Evolutionary conservation across 2,888 invertebrate species (phyloP), one percentile per base, ranked within the genome.

Genomic region (Cetonia aurata): DNA sequence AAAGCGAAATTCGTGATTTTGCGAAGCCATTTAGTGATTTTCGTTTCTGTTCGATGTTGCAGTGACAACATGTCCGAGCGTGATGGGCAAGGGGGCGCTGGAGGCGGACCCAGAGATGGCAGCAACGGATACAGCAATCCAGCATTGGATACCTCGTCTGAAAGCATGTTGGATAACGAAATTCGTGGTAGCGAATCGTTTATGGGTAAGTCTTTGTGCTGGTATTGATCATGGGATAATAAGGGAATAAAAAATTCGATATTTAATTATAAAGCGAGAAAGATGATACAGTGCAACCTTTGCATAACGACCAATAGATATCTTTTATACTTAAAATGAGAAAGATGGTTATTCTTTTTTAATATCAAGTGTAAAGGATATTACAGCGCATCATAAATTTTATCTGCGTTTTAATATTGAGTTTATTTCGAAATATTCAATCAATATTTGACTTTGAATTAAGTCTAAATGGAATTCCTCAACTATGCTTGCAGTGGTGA

Each of bases 111-210:
- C 6, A 25, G 79, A 6, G 79, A 79, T 52, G 72, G 74, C n/a
- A 67, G 67, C 56, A 73, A 75, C 31, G 73, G 62, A 15, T 83
- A 85, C 84, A 78, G 85, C 77, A 85, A 85, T 72, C 80, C 82
- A 15, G 81, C 80, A 6, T 78, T 85, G 9, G 81, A 77, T 46
- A 77, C 78, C n/a, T 85, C 85, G 19, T 76, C 81, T 13, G 79
- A 79, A 46, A 83, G 79, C 71, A 78, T 85, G 41, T 75, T 78
- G 44, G 72, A 73, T 50, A 72, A 85, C 73, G 83, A 85, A 69
- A 83, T 86, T 62, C 85, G 86, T 79, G 90, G 89, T 75, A 90
- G 90, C 76, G 88, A 89, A 77, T 89, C 90, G 74, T 88, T 88
- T 75, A 88, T 87, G 76, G 82, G 88, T 88, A 81, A 87, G 86